Conservation (phyloP, 2,113 vertebrate species). For the Scortum barcoo region DNA sequence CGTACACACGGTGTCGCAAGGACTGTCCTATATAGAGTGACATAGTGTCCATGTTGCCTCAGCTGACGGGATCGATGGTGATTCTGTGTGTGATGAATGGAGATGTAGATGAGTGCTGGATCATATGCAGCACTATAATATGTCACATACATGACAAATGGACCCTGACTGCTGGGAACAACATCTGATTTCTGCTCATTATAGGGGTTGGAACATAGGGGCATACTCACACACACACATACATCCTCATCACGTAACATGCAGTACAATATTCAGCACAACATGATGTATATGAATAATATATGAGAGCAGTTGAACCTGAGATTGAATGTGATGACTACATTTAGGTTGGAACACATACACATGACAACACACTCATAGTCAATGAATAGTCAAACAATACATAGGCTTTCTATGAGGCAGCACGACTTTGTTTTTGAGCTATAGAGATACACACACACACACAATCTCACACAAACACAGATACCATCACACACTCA, state of each 20-base stretch:
- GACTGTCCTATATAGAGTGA: slow-evolving; percentile 36
- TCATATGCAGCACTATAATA: slow-evolving; percentile 15
- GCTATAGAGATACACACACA: not conserved
- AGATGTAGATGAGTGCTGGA: slow-evolving; percentile 25
- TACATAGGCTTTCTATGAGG: not conserved
- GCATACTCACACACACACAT: not conserved
- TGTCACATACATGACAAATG: slow-evolving; percentile 45
- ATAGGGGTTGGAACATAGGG: not conserved
- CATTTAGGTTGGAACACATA: not conserved
- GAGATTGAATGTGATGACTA: not conserved
- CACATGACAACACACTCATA: not conserved
- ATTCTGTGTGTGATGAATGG: slow-evolving; percentile 55
- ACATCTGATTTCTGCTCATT: slow-evolving; percentile 40
- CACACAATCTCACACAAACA: not conserved
- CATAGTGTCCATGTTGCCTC: slow-evolving; percentile 31
- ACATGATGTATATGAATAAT: not conserved
- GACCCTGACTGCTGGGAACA: slow-evolving; percentile 13
- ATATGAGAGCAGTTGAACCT: not conserved
- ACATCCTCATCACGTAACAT: not conserved
- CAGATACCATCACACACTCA: not conserved
- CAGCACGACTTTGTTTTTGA: not conserved
- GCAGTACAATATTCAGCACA: not conserved
- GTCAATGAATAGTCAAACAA: not conserved
- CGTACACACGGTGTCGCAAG: slow-evolving; percentile 1
- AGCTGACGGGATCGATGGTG: slow-evolving; percentile 37